Evolutionary conservation across 2,888 invertebrate species (phyloP), one percentile per base, ranked within the genome.

Genomic region (Mythimna loreyi): DNA sequence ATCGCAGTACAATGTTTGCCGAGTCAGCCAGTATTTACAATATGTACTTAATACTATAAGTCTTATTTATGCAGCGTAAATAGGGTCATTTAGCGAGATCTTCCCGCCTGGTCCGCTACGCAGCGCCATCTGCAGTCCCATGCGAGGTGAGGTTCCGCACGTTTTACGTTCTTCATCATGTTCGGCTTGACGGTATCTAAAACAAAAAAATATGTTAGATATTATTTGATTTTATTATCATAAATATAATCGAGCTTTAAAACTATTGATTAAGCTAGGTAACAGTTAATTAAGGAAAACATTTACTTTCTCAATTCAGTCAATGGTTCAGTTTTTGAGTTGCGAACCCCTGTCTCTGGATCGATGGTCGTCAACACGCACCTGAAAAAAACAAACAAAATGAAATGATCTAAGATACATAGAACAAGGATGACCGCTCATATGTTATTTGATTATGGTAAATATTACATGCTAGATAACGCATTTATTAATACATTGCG

Each of bases 321-420:
- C 53, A 98, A 87, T 0, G 98, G 98, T 85, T 98, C 97, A 4
- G 93, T 89, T 30, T 96, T 96, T 0, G 94, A 83, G 86, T 97
- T 92, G 60, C 97, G 97, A 19, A 94, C 92, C 3, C 97, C 97
- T 0, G 97, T 97, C 76, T 97, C 96, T 1, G 97, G 97, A 87
- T 98, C 96, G 1, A 98, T 96, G 0, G 97, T 97, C 1, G 97
- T 97, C 72, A 98, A 87, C n/a, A 97, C 92, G 86, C 98, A 98
- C 81, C 97, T 97, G 81, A 89, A 90, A 33, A 23, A 28, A 40
- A 19, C 3, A 40, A 19, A 16, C 40, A 40, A 40, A 25, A 50
- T 23, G 13, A 50, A 50, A 6, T n/a, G n/a, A n/a, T n/a, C n/a
- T n/a, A n/a, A n/a, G n/a, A n/a, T n/a, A n/a, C n/a, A n/a, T n/a